These are phyloP conservation scores for Empis livida DNA, from an alignment of 2,888 invertebrate species.

Conservation along the genomic window DNA sequence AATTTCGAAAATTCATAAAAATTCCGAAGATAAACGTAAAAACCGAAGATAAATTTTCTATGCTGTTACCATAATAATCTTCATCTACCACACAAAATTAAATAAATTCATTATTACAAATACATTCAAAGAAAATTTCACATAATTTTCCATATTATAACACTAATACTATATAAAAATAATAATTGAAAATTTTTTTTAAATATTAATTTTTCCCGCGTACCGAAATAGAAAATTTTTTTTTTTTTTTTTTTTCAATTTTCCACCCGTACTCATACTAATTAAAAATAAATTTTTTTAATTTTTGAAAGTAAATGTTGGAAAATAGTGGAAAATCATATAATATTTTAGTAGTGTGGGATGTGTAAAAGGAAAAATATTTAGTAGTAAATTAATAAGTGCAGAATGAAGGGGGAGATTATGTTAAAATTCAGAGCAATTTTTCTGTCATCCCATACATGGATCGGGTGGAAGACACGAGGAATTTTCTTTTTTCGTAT, in stretches of 20 bases:
- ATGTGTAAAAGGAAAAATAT: constrained; percentile 2
- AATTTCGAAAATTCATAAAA: constrained; percentile 4
- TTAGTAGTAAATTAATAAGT: constrained; percentile 14
- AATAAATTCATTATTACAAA: constrained; percentile 21
- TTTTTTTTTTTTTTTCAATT: constrained; percentile 1
- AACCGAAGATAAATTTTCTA: not conserved
- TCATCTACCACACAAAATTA: constrained; percentile 18
- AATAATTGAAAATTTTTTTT: too few relatives aligned
- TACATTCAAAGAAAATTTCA: constrained; percentile 7
- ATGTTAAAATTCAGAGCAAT: constrained; percentile 1
- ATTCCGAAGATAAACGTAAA: constrained; percentile 1
- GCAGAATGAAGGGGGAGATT: not conserved
- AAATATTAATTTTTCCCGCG: not conserved
- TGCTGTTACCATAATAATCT: constrained; percentile 16
- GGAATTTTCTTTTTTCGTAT: constrained; percentile 2
- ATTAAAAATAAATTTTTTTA: not conserved
- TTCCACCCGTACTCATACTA: not conserved
- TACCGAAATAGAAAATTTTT: constrained; percentile 11
- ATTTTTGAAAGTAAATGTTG: too few relatives aligned
- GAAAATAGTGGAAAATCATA: too few relatives aligned
- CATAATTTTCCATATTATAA: too few relatives aligned
- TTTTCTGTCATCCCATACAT: constrained; percentile 33
- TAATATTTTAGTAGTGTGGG: too few relatives aligned
- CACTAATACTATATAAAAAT: too few relatives aligned
- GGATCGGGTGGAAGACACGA: constrained; percentile 25